phyloP scores from a whole-genome alignment of 2,113 vertebrate genomes.

The Lathamus discolor region DNA sequence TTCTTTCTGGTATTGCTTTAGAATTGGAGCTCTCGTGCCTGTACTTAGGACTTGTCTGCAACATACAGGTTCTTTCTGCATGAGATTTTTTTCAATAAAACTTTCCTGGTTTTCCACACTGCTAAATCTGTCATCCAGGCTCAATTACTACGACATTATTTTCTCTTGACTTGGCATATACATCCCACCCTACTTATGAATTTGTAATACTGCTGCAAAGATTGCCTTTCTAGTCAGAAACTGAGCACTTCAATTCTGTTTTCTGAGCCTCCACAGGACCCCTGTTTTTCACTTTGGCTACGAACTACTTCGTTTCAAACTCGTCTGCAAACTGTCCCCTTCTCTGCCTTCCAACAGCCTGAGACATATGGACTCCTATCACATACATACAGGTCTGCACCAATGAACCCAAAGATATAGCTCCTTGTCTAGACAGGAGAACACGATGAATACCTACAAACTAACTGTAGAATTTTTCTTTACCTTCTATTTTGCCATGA shows the following conservation, averaged over 20 bases:
- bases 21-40: background rate
- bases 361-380: background rate
- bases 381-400: background rate
- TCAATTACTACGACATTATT: background rate
- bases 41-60: background rate
- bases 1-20: background rate
- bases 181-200: background rate
- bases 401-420: background rate
- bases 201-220: background rate
- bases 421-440: background rate
- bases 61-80: fast-evolving
- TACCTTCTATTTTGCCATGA: background rate
- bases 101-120: background rate
- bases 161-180: background rate
- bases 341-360: background rate
- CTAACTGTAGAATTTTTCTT: background rate
- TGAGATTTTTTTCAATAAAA: background rate
- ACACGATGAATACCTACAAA: background rate
- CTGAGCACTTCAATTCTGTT: background rate
- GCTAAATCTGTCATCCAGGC: background rate
- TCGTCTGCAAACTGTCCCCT: background rate
- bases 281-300: background rate
- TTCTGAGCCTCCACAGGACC: background rate
- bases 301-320: background rate
- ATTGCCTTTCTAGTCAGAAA: background rate